Percentiles rank a stretch among this genome's conserved stretches.
Conservation (phyloP, 2,888 invertebrate genomes). For the Cheilosia soror region DNA sequence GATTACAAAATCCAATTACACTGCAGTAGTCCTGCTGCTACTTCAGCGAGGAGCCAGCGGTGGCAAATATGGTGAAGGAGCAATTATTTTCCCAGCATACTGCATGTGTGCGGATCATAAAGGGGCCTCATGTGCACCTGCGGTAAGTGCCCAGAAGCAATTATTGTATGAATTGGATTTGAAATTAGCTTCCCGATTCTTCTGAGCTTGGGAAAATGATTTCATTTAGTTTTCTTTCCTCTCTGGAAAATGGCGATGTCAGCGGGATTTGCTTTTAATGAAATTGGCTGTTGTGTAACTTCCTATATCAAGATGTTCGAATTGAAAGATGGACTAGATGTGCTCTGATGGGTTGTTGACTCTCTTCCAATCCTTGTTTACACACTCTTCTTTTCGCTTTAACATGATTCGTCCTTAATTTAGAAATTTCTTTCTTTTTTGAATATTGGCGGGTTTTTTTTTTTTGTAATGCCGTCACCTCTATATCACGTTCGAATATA, state of each 20-base stretch:
- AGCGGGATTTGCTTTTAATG: conserved; percentile 68
- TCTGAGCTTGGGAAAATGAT: conserved; percentile 15
- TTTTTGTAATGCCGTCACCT: conserved; percentile 24
- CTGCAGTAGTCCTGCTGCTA: conserved; percentile 52
- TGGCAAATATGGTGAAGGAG: conserved; percentile 35
- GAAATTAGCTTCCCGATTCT: conserved; percentile 68
- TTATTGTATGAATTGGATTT: conserved; percentile 73
- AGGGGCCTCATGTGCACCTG: conserved; percentile 69
- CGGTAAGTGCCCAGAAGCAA: conserved; percentile 72
- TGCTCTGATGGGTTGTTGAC: conserved; percentile 15
- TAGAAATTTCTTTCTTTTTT: conserved; percentile 3
- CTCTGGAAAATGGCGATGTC: conserved; percentile 58
- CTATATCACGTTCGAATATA: conserved; percentile 40
- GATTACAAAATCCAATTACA: conserved; percentile 74
- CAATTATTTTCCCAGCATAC: conserved; percentile 54
- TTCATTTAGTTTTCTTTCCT: background rate
- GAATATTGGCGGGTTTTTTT: background rate
- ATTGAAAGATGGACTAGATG: background rate
- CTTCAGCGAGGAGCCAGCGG: conserved; percentile 18
- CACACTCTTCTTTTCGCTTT: conserved; percentile 7
- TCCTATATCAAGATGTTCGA: conserved; percentile 35
- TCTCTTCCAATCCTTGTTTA: background rate
- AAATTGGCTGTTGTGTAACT: conserved; percentile 59
- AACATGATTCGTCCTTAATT: conserved; percentile 17
- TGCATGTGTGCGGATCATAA: conserved; percentile 39